These are phyloP conservation scores for Cosmorhoe ocellata DNA, from an alignment of 2,888 invertebrate genomes.

Conservation along the genomic window DNA sequence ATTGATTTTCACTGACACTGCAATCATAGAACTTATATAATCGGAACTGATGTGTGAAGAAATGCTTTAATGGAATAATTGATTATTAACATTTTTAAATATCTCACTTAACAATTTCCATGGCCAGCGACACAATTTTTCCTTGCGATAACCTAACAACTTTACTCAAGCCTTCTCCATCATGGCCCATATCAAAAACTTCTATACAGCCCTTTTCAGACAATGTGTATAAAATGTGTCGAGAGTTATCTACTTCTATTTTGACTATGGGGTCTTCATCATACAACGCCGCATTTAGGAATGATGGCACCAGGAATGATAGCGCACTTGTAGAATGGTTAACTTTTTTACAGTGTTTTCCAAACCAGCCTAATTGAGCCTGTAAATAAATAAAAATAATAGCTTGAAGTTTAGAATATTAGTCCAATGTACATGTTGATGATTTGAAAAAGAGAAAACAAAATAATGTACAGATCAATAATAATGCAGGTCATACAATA, in stretches of 20 bases:
- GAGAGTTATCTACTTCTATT: conserved; percentile 93
- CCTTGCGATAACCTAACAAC: conserved; percentile 89
- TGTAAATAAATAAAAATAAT: conserved; percentile 47
- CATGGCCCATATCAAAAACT: conserved; percentile 93
- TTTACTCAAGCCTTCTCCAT: conserved; percentile 87
- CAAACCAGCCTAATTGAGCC: conserved; percentile 96
- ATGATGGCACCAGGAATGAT: conserved; percentile 94
- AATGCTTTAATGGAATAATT: neutral
- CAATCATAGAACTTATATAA: too few relatives aligned
- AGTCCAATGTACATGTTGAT: too few relatives aligned
- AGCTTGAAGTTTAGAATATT: too few relatives aligned
- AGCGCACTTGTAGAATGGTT: conserved; percentile 95
- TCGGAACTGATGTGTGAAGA: too few relatives aligned
- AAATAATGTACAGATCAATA: too few relatives aligned
- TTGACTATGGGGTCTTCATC: conserved; percentile 95
- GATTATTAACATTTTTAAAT: neutral
- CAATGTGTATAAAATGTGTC: conserved; percentile 94
- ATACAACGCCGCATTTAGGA: conserved; percentile 91
- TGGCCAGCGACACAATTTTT: conserved; percentile 88
- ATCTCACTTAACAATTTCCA: conserved; percentile 91
- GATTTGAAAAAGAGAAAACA: too few relatives aligned
- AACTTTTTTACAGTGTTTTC: conserved; percentile 95
- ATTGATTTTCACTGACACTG: too few relatives aligned
- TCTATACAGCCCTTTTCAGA: conserved; percentile 94
- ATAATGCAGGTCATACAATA: neutral